phyloP scores from a whole-genome alignment of 1,140 invertebrate species.

The Papilio machaon region DNA sequence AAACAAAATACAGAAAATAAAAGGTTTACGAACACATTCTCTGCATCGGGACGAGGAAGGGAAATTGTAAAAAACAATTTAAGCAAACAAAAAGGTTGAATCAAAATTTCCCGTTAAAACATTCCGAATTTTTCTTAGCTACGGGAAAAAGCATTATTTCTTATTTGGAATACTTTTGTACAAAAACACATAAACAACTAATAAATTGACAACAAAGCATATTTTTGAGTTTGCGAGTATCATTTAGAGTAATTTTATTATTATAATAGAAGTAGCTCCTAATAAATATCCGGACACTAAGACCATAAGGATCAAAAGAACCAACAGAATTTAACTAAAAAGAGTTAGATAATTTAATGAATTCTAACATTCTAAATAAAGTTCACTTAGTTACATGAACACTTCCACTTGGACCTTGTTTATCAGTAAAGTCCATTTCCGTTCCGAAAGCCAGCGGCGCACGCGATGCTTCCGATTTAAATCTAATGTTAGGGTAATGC shows the following conservation, averaged over 20 bases:
- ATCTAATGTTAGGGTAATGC: slow-evolving; percentile 26
- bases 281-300: too few relatives aligned
- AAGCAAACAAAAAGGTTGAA: slow-evolving; percentile 1
- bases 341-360: not conserved
- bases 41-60: not conserved
- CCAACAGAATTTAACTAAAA: not conserved
- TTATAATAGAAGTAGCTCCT: too few relatives aligned
- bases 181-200: not conserved
- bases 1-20: slow-evolving; percentile 7
- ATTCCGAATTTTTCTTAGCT: not conserved
- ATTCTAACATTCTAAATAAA: not conserved
- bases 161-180: not conserved
- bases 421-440: slow-evolving; percentile 31
- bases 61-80: slow-evolving; percentile 17
- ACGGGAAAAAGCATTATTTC: not conserved
- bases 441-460: not conserved
- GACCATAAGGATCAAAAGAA: too few relatives aligned
- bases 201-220: not conserved
- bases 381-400: slow-evolving; percentile 1
- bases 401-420: slow-evolving; percentile 28
- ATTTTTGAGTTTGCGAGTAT: not conserved
- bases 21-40: slow-evolving; percentile 6
- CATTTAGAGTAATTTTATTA: too few relatives aligned
- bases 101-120: not conserved
- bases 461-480: slow-evolving; percentile 32